Base-by-base conservation (phyloP, 2,113 vertebrate genomes). In the Pithys albifrons region DNA sequence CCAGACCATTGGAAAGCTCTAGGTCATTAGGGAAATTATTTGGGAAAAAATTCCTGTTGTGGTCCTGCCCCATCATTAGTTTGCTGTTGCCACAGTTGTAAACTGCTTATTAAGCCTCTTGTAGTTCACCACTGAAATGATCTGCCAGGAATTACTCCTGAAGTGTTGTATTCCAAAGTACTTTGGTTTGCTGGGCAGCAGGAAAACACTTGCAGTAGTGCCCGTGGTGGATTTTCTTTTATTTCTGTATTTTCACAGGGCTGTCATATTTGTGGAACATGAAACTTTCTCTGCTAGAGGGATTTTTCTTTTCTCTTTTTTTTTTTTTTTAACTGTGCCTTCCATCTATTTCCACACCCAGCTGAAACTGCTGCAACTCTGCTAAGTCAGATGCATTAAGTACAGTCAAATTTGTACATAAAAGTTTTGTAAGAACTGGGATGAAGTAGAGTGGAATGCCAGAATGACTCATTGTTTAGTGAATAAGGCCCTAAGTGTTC, bases 401-500 rank as follows among this genome's bases (percentile, higher is more conserved):
- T 31, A n/a, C 72, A 83, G 95, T 85, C 82, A 62, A 33, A 96
- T 95, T 92, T 91, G 93, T 91, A 14, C 87, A 67, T 77, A 28
- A 69, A 92, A 96, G 93, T 97, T 96, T 74, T 86, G 95, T 85
- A 75, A 94, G 95, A 89, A 29, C 86, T 66, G 77, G 87, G 90
- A 92, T 67, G 87, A 89, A 95, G 70, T 64, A 52, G 83, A 70
- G 83, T 27, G 96, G 74, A 96, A 90, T 89, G 96, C 91, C 93
- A 97, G 94, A 97, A 97, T 97, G 95, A 97, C 19, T 97, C 97
- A 96, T 94, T 97, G 97, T 97, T 95, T 66, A 24, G 87, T 94
- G 95, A 97, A 97, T 96, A 97, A 97, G 95, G 94, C 92, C 93
- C 85, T 94, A 27, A 95, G 96, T 97, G 96, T 98, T 98, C 95